Evolutionary conservation across 2,888 invertebrate species (phyloP), one percentile per base, ranked within the genome.

Genomic region (Sesia bembeciformis): DNA sequence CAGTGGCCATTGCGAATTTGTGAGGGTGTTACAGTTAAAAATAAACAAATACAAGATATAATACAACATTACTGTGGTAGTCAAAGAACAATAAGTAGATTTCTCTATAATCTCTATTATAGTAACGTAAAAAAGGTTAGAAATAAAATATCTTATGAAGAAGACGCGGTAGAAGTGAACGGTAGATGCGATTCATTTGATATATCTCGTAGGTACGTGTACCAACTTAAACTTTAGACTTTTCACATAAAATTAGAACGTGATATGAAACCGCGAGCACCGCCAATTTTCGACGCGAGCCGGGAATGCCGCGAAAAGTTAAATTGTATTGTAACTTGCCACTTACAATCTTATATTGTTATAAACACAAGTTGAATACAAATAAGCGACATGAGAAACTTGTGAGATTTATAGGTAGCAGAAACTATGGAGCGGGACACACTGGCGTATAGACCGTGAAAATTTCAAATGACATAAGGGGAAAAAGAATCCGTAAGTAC

Each of bases 161-260:
- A 23, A 23, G 23, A 23, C 23, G 2, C 23, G 23, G 23, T 23
- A 23, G 23, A 23, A 23, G 23, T 23, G 23, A 23, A 23, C 23
- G 23, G 23, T 46, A 8, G 8, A 46, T 46, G 46, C 46, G 7
- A 8, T 7, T 46, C 8, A n/a, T 8, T n/a, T 46, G 46, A 46
- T 8, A 46, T 6, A 46, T 46, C n/a, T 3, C 46, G 8, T 8
- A 46, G 46, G 46, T 46, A 46, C 46, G 46, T 46, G 46, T 8
- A 8, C 46, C 50, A 56, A 40, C 50, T 54, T 56, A 52, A 49
- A 54, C 52, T 56, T n/a, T 52, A 52, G 52, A 52, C 49, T 54
- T 52, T 6, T 51, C 42, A 54, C 56, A 54, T 54, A 54, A 56
- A 52, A 40, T 49, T 5, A 8, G 46, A 5, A 53, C 56, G 56